Evolutionary conservation across 2,113 vertebrate species (phyloP), one percentile per base, ranked within the genome.

Genomic region (Panthera tigris): DNA sequence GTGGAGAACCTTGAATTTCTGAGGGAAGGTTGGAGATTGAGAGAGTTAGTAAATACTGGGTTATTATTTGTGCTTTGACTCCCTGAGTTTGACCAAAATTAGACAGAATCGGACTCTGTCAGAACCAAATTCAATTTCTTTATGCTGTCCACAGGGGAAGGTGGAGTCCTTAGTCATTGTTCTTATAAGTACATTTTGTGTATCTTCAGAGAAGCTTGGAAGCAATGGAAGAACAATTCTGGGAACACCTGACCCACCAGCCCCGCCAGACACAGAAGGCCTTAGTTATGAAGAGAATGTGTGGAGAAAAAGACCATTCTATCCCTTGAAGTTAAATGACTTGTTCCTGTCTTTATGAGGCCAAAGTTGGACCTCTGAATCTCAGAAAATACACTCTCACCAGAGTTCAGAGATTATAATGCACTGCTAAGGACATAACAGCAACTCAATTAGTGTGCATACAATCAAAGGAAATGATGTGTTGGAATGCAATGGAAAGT

Each of bases 21-120:
- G 61, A 33, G 55, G 55, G 29, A 48, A 94, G 36, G 6, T 61
- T 83, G 33, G 3, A n/a, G n/a, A 78, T 63, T 66, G 31, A 80
- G n/a, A 93, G 21, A 79, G 29, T 85, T 82, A 55, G 93, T 93
- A 85, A 97, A 94, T 81, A 88, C 4, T 48, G 19, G 14, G 85
- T 0, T n/a, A 82, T 39, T 91, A 78, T 88, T 89, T 82, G n/a
- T 79, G 4, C 39, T 89, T 89, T 39, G 2, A n/a, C 33, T 13
- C 16, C 76, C 33, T 57, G 52, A 90, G 29, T 94, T 88, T 9
- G 55, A 57, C 36, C 39, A 50, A 91, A 95, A 88, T 78, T 41
- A 82, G 41, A 65, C 6, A 95, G 78, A 93, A 65, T 94, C 74
- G 69, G 79, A 55, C 15, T 90, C 18, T 16, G 31, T 80, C 50